Conservation (phyloP, 2,797 vertebrate genomes). For the Intellagama lesueurii region DNA sequence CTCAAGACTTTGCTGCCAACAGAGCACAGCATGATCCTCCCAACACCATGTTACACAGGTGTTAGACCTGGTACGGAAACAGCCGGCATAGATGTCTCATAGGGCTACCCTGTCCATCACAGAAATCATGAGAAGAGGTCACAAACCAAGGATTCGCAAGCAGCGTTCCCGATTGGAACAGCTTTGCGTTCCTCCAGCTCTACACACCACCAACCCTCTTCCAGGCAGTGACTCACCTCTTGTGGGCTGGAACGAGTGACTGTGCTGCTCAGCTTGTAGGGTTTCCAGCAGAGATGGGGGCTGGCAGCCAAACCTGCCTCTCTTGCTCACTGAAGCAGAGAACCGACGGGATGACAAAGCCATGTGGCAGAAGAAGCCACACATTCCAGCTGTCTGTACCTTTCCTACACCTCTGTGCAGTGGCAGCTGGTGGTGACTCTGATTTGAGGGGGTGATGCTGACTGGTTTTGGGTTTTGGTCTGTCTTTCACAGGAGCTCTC, state of each 20-base stretch:
- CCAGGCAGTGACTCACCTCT: conserved; percentile 10
- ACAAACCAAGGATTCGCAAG: neutral
- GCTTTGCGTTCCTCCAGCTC: neutral
- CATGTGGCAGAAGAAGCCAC: neutral
- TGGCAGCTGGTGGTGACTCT: neutral
- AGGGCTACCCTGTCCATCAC: neutral
- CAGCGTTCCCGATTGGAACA: neutral
- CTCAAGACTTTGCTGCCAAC: neutral
- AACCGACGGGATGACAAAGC: neutral
- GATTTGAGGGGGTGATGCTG: too few relatives aligned
- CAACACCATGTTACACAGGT: neutral
- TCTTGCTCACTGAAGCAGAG: neutral
- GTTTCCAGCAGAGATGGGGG: conserved; percentile 10
- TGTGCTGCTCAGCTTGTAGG: neutral
- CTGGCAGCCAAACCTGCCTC: neutral
- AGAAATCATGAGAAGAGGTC: neutral
- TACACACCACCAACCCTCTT: neutral
- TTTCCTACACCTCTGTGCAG: too few relatives aligned
- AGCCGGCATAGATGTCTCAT: neutral
- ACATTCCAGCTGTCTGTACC: neutral
- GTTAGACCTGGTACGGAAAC: neutral
- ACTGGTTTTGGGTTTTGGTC: too few relatives aligned
- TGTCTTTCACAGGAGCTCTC: neutral
- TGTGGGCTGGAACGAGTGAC: conserved; percentile 22
- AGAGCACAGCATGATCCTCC: too few relatives aligned